Conservation (phyloP, 1,140 invertebrate genomes). For the Coenobita brevimanus region DNA sequence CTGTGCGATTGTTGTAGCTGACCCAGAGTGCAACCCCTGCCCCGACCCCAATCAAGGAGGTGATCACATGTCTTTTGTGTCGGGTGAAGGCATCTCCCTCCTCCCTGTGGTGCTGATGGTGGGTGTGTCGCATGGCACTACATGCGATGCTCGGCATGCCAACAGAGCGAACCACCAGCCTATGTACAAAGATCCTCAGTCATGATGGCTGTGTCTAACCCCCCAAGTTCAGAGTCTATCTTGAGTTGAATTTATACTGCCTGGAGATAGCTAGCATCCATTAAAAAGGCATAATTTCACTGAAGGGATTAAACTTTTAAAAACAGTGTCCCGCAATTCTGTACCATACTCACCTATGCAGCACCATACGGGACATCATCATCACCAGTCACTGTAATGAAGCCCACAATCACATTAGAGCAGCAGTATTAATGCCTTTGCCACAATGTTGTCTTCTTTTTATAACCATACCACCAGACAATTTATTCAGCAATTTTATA, state of each 20-base stretch:
- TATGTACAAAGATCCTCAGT: not conserved
- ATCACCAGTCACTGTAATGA: not conserved
- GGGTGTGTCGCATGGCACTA: not conserved
- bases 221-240: too few species aligned
- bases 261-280: too few species aligned
- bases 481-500: not conserved
- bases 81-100: not conserved
- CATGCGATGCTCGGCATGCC: not conserved
- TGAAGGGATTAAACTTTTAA: too few species aligned
- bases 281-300: too few species aligned
- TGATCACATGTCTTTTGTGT: not conserved
- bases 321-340: too few species aligned
- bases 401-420: not conserved
- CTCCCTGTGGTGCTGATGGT: not conserved
- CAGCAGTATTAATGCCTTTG: not conserved
- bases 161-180: not conserved
- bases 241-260: too few species aligned
- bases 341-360: too few species aligned
- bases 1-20: slow-evolving; percentile 1
- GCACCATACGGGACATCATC: not conserved
- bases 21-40: slow-evolving; percentile 28
- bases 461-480: not conserved
- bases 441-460: not conserved
- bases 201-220: too few species aligned
- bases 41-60: slow-evolving; percentile 12